Conservation (phyloP, 2,797 vertebrate species). For the Triplophysa bombifrons region DNA sequence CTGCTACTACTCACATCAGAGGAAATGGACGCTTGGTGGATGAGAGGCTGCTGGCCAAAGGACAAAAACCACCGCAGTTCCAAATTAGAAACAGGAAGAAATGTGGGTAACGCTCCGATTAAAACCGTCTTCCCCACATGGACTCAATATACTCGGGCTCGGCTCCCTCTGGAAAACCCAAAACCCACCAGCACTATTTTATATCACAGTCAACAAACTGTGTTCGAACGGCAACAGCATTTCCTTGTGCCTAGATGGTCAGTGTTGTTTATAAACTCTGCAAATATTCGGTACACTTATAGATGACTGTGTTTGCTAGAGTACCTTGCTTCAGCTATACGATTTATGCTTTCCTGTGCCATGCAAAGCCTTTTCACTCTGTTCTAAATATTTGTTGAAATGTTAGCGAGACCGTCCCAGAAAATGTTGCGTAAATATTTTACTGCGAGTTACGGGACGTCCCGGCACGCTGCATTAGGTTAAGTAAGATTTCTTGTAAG, state of each 20-base stretch:
- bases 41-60: constrained; percentile 81
- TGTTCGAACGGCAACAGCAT: constrained; percentile 76
- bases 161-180: constrained; percentile 80
- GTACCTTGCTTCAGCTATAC: constrained; percentile 49
- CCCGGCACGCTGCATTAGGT: constrained; percentile 22
- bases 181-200: constrained; percentile 84
- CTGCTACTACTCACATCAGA: constrained; percentile 86
- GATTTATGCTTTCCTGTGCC: constrained; percentile 57
- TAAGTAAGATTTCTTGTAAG: neutral
- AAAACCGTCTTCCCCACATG: constrained; percentile 85
- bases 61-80: constrained; percentile 83
- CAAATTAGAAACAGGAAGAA: constrained; percentile 88
- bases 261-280: constrained; percentile 56
- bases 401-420: constrained; percentile 51
- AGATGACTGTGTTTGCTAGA: constrained; percentile 53
- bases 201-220: constrained; percentile 80
- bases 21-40: constrained; percentile 85
- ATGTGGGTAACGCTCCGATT: constrained; percentile 83
- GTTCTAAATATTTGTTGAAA: constrained; percentile 59
- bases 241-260: constrained; percentile 46
- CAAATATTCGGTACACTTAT: constrained; percentile 58
- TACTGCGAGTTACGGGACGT: constrained; percentile 41
- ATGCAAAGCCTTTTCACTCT: constrained; percentile 46
- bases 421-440: constrained; percentile 49
- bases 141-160: constrained; percentile 82